Conservation (phyloP, 2,113 vertebrate genomes). For the Gila orcuttii region DNA sequence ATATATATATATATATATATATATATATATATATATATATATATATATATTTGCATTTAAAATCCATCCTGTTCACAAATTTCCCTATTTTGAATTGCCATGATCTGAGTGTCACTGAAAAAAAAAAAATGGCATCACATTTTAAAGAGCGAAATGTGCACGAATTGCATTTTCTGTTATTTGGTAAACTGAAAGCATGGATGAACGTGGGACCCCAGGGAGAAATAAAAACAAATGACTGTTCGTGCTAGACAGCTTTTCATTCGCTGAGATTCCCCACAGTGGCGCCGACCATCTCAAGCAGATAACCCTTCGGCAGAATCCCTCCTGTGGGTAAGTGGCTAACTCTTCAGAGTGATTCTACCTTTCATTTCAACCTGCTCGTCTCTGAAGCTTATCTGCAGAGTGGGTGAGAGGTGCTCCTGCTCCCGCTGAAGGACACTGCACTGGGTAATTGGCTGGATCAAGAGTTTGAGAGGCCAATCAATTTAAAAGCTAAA, state of each 20-base stretch:
- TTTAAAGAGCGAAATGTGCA: constrained; percentile 25
- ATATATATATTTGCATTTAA: neutral
- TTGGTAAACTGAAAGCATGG: neutral
- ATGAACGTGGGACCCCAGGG: neutral
- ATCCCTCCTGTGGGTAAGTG: constrained; percentile 27
- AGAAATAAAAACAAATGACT: constrained; percentile 23
- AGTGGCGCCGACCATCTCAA: constrained; percentile 17
- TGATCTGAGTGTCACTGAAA: neutral
- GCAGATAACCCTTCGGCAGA: neutral
- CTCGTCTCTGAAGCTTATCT: constrained; percentile 29
- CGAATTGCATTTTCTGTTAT: constrained; percentile 9
- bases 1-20: too few species aligned
- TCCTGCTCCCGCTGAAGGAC: constrained; percentile 5
- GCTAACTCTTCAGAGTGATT: constrained; percentile 38
- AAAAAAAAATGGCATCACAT: neutral
- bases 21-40: too few species aligned
- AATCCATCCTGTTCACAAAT: neutral
- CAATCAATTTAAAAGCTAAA: constrained; percentile 27
- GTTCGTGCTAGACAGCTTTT: neutral
- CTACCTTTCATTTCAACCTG: constrained; percentile 37
- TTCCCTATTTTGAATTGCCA: neutral
- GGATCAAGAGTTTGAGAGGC: constrained; percentile 26
- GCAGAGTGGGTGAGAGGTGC: constrained; percentile 20
- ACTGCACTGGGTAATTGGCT: constrained; percentile 16
- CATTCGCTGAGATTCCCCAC: neutral